Evolutionary conservation across 2,888 invertebrate species (phyloP), one percentile per base, ranked within the genome.

Genomic region (Zele albiditarsus): DNA sequence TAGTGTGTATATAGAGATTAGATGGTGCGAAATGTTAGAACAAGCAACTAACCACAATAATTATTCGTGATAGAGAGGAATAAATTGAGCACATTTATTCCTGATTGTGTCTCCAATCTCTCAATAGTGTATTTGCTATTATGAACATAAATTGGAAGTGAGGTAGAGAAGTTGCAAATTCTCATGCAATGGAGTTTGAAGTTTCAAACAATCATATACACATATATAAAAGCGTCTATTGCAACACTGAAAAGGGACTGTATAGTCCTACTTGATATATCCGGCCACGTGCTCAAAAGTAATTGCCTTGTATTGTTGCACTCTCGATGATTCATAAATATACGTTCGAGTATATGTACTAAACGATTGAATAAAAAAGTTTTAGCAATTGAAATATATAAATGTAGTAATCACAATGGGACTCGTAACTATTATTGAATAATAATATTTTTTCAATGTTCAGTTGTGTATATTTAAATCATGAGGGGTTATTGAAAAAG

Each of bases 231-330:
- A 53, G 20, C n/a, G 20, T 53, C 53, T 20, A 53, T 53, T 53
- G 20, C 53, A 63, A 20, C 63, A 20, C 8, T 62, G 27, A 33
- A 63, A 63, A 31, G 63, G 20, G 23, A 63, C 63, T 63, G 8
- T 60, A 71, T 28, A 62, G 46, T 70, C 42, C 28, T 60, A 42
- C 57, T 72, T 57, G 65, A 72, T 72, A 71, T 71, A 72, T 72
- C 72, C 72, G 72, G 72, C 72, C 72, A 72, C 72, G 72, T 72
- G 72, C 66, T 53, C 57, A 31, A 33, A 53, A 3, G 33, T 33
- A 72, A 63, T 53, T 53, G 71, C 65, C 57, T 53, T 42, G 66
- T 57, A 72, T 72, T 66, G 20, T 57, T 33, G 53, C 20, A 65
- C 57, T 53, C 53, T 38, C 63, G 33, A 63, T 63, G 63, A 63